Evolutionary conservation across 2,888 invertebrate species (phyloP), one percentile per base, ranked within the genome.

Genomic region (Lysandra coridon): DNA sequence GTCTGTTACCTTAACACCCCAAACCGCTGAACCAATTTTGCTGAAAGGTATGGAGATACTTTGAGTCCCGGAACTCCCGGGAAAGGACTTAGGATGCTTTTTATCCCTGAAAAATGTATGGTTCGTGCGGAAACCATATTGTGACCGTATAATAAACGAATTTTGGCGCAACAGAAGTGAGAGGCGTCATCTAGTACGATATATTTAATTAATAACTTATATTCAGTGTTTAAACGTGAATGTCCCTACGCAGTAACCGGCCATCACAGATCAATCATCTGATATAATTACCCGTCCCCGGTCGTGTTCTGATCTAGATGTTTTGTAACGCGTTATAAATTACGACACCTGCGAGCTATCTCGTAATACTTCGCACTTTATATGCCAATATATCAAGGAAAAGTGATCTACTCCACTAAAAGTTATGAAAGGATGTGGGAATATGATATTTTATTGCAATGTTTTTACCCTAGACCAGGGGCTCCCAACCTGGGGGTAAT

Each of bases 251-350:
- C 23, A 40, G 49, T 88, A 88, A 85, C 81, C 81, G 83, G 82
- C 84, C 89, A 90, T 91, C 90, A 87, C 88, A 88, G 87, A 90
- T 91, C 90, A 88, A 91, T 91, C 91, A 88, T 83, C 83, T 88
- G 86, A 33, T 90, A 85, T 90, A 89, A 91, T 92, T 91, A 91
- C 88, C 86, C 79, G 81, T 83, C 87, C 87, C 85, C 57, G 17
- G 17, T 17, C 57, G 81, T 82, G 82, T 83, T 87, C 79, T 83
- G 83, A 85, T 84, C 83, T 82, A 82, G 81, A 83, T 82, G 82
- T 81, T 80, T 57, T 57, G 76, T 76, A 76, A 76, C 75, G 75
- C 85, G 87, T 90, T 88, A 89, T 89, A 89, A 89, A 84, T 85
- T 84, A 85, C 87, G 84, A 83, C 74, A 74, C 44, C 73, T 40